These are phyloP conservation scores for Ectropis grisescens DNA, from an alignment of 1,140 invertebrate species.

Conservation along the genomic window DNA sequence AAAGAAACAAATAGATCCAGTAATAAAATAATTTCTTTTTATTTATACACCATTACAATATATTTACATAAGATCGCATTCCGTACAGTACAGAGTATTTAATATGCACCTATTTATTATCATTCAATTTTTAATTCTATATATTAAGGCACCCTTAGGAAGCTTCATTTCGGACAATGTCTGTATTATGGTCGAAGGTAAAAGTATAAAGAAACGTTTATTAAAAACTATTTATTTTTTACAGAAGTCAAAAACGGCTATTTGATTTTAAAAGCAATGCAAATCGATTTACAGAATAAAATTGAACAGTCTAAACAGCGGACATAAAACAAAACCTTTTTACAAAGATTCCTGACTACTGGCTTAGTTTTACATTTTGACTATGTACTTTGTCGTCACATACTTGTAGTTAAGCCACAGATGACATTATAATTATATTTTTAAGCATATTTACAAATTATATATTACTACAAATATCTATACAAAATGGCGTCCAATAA, in stretches of 20 bases:
- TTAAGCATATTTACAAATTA: not conserved
- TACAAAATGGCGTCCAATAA: not conserved
- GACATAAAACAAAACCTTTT: no score
- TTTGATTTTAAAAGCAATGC: not conserved
- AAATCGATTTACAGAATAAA: no score
- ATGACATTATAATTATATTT: no score
- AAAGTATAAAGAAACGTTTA: not conserved
- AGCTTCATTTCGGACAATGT: constrained; percentile 11
- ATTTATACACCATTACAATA: constrained; percentile 47
- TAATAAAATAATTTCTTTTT: constrained; percentile 67
- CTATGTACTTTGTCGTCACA: no score
- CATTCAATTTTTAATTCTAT: not conserved
- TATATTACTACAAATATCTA: not conserved
- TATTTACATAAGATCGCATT: constrained; percentile 57
- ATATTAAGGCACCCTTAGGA: constrained; percentile 9
- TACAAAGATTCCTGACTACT: no score
- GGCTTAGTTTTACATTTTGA: no score
- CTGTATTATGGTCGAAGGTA: constrained; percentile 14
- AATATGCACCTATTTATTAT: constrained; percentile 39
- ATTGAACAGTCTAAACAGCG: no score
- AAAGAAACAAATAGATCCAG: constrained; percentile 24
- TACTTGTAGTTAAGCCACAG: no score
- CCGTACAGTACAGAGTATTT: constrained; percentile 52
- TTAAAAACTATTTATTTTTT: no score
- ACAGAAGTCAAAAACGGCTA: no score